Conservation (phyloP, 2,888 invertebrate species). For the Drosophila mimetica region DNA sequence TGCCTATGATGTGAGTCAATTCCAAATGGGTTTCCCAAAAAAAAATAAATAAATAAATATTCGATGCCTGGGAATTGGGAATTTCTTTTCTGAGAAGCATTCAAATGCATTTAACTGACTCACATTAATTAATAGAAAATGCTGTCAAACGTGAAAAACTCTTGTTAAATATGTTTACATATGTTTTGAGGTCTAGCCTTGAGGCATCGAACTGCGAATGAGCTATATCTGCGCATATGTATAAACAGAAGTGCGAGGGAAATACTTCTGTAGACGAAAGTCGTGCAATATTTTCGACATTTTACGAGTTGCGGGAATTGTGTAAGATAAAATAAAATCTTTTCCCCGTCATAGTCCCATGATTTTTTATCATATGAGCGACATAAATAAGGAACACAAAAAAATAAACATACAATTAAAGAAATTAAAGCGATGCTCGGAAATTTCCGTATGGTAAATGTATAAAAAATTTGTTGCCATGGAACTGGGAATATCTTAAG, state of each 20-base stretch:
- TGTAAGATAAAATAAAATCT: slow-evolving; percentile 52
- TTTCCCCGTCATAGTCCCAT: slow-evolving; percentile 15
- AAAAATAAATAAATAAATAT: slow-evolving; percentile 20
- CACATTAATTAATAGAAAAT: slow-evolving; percentile 44
- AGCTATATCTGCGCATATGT: slow-evolving; percentile 11
- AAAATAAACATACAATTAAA: slow-evolving; percentile 10
- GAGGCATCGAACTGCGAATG: slow-evolving; percentile 58
- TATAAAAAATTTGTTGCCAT: not conserved
- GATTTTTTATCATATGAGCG: slow-evolving; percentile 43
- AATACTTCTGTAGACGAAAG: slow-evolving; percentile 31
- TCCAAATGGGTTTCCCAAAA: slow-evolving; percentile 39
- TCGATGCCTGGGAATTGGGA: slow-evolving; percentile 4
- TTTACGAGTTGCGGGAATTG: slow-evolving; percentile 55
- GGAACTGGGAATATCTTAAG: no score
- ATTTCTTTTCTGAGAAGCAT: slow-evolving; percentile 13
- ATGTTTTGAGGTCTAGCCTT: slow-evolving; percentile 61
- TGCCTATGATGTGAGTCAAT: slow-evolving; percentile 56
- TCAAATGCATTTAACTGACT: slow-evolving; percentile 37
- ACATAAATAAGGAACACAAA: slow-evolving; percentile 20
- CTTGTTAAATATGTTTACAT: slow-evolving; percentile 56
- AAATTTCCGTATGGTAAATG: slow-evolving; percentile 10
- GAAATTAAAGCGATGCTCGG: slow-evolving; percentile 1
- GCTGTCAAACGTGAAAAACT: slow-evolving; percentile 12
- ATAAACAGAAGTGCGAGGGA: slow-evolving; percentile 40
- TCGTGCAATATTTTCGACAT: slow-evolving; percentile 64